Base-by-base conservation (phyloP, 2,797 vertebrate species). In the Xenops minutus region DNA sequence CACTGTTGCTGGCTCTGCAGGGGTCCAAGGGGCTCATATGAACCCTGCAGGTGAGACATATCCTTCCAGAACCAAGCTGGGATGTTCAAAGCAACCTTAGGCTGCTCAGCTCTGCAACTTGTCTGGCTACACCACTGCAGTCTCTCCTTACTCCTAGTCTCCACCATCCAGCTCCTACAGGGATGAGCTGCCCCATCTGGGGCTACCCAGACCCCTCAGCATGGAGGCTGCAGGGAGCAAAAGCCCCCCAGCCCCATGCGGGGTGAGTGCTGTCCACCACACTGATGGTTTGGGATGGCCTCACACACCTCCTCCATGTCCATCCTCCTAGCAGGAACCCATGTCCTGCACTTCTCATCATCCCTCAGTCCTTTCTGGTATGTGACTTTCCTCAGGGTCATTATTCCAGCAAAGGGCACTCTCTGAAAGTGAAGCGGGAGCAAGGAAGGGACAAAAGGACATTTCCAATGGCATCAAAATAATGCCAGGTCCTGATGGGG, bases 311-410 rank as follows among this genome's bases (percentile, higher is more conserved):
- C 41, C 27, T 62, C 23, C 56, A 55, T 29, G 69, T 10, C 32
- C 61, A 58, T 14, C 20, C 36, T 66, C 16, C 82, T 7, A 12
- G 44, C 14, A 67, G 67, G 37, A 73, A 14, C 21, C 15, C 0
- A 0, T 10, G 54, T 76, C 59, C 58, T 44, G 62, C 2, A 1
- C 49, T 68, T 14, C 15, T 2, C 7, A 2, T 26, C 7, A 6
- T 10, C 54, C 20, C 73, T 56, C 69, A 61, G 41, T 44, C 32
- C 46, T 66, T 27, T 15, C 12, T 21, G 22, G 9, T 18, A n/a
- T 1, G 0, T 23, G 32, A 36, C 39, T 69, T 52, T 36, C 39
- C n/a, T 37, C 0, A 0, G 34, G n/a, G n/a, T 20, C n/a, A 29
- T 62, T 66, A 32, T 26, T 51, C 15, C 52, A 73, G 67, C 54